Base-by-base conservation (phyloP, 2,888 invertebrate genomes). In the Volucella zonaria region DNA sequence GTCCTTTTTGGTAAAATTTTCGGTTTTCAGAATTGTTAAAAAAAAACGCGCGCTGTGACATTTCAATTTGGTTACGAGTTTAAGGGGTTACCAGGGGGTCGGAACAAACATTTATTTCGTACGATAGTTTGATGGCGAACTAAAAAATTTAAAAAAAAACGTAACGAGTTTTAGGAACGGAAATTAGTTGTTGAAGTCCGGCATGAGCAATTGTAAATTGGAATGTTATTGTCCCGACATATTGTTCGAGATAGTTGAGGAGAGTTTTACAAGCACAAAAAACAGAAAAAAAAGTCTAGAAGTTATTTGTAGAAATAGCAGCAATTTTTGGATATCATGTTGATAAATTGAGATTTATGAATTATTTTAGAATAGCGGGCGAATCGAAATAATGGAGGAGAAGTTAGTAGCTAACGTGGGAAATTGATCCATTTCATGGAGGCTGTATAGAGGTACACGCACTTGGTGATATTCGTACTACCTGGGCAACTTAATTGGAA, bases 41-140 rank as follows among this genome's bases (percentile, higher is more conserved):
- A 31, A 31, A 31, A 31, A 31, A 31, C 31, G 31, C 81, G 77
- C 47, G 73, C 58, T 58, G 81, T 85, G 85, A 81, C 85, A 85
- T 85, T 85, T 85, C 85, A 85, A 85, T 85, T 81, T 85, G 76
- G 40, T 81, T 81, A 43, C 58, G 62, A 49, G 23, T 1, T n/a
- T 31, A 40, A 15, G 61, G 49, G 47, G 59, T 11, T 31, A 31
- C 0, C 31, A 31, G 6, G 61, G 54, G 15, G 58, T 42, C 51
- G 45, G 58, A 52, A 70, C 83, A 74, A 78, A 73, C 51, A 74
- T 77, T 10, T 70, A 64, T 73, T 58, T 58, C 43, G 15, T 6
- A 51, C 61, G 14, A 18, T 45, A 43, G n/a, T 9, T 47, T 43
- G 40, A 43, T 67, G 9, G 10, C 49, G 15, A 1, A 54, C 23